Conservation (phyloP, 1,140 invertebrate genomes). For the Frieseomelitta varia region DNA sequence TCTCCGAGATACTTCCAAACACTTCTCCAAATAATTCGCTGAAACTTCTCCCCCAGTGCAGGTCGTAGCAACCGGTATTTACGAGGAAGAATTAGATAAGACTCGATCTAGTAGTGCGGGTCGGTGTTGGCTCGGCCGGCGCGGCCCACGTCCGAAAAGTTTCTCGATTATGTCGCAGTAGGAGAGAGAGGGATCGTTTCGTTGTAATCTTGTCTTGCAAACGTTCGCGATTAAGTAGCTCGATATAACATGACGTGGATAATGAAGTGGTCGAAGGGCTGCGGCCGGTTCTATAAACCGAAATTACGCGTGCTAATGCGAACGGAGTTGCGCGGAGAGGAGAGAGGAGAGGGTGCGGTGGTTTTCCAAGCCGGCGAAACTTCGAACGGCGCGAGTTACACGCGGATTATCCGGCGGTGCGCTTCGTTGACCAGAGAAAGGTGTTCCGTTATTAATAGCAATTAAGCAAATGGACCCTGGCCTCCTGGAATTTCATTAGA, state of each 20-base stretch:
- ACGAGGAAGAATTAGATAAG: background rate
- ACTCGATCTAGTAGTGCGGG: background rate
- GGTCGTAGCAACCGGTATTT: background rate
- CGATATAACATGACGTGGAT: slow-evolving; percentile 53
- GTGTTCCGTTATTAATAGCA: slow-evolving; percentile 41
- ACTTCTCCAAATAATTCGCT: too few relatives aligned
- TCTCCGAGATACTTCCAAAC: too few relatives aligned
- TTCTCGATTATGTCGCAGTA: slow-evolving; percentile 65
- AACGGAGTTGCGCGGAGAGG: background rate
- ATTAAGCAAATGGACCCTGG: slow-evolving; percentile 36
- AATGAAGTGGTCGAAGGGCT: slow-evolving; percentile 62
- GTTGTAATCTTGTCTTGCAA: slow-evolving; percentile 66
- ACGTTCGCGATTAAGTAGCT: slow-evolving; percentile 65
- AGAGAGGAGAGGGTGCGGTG: background rate
- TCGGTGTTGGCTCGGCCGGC: background rate
- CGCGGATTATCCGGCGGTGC: slow-evolving; percentile 16
- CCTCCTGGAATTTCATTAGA: slow-evolving; percentile 30
- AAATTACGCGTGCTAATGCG: slow-evolving; percentile 52
- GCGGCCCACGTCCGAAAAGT: slow-evolving; percentile 66
- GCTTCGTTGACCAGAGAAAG: slow-evolving; percentile 30
- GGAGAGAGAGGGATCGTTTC: slow-evolving; percentile 31
- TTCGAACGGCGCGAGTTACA: slow-evolving; percentile 9
- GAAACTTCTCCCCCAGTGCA: too few relatives aligned
- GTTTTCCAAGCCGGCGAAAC: background rate
- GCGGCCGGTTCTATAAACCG: slow-evolving; percentile 43